Percentiles rank a stretch among this genome's conserved stretches.
phyloP scores from a whole-genome alignment of 2,113 vertebrate species.

The Mus musculus region GRCm39 chr2:74526501-74527000 shows the following conservation, averaged over 20 bases:
- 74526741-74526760: conserved; percentile 5
- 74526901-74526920: conserved; percentile 73
- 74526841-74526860: conserved; percentile 54
- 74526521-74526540: neutral
- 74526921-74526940: conserved; percentile 84
- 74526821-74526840: neutral
- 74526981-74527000: conserved; percentile 60
- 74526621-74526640: conserved; percentile 11
- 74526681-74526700: neutral
- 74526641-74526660: conserved; percentile 38
- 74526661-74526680: neutral
- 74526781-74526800: neutral
- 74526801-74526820: conserved; percentile 36
- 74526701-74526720: neutral
- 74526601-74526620: neutral
- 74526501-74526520: neutral
- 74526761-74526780: neutral
- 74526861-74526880: conserved; percentile 58
- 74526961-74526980: conserved; percentile 53
- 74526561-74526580: conserved; percentile 24
- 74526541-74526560: neutral
- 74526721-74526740: neutral
- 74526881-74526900: conserved; percentile 61
- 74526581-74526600: conserved; percentile 59
- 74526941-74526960: conserved; percentile 79